Evolutionary conservation across 2,888 invertebrate species (phyloP), one percentile per base, ranked within the genome.

Genomic region (Neoaliturus tenellus): DNA sequence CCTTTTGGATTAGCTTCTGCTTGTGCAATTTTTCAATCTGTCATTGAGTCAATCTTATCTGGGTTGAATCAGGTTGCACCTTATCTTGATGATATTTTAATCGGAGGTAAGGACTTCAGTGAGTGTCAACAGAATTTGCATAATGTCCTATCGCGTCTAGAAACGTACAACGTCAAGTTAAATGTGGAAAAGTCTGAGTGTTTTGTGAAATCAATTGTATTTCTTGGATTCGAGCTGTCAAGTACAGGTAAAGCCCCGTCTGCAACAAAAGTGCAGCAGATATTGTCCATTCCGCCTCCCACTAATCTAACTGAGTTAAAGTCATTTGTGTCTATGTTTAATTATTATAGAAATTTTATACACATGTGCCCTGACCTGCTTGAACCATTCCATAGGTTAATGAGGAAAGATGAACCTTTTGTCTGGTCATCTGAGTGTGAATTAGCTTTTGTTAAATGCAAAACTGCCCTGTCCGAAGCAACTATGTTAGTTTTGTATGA

Each of bases 251-350:
- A 58, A 33, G 20, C 33, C 6, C 58, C 80, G 14, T 80, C 80
- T n/a, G 10, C 80, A 58, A 31, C 80, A 14, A 80, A 80, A 51
- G 58, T 80, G n/a, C 20, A 80, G 33, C 55, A 80, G 23, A 80
- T 51, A 17, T 31, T 80, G 28, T 80, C 80, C 33, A 58, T 80
- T 55, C 62, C 80, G 8, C 17, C 31, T 28, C 80, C 62, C 12
- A 20, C 48, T 51, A 58, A 80, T 58, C 33, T 80, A 58, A 80
- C 33, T 0, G 51, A 58, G 12, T 20, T 58, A 25, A 80, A 51
- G 28, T 58, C 58, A 58, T 58, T 58, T 58, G 25, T 58, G 55
- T 55, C 58, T 58, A 58, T 58, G 5, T 58, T 58, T 17, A 58
- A 80, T 20, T 80, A 80, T 28, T 80, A 58, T 33, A 55, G 80